These are phyloP conservation scores for Nasonovia ribisnigri DNA, from an alignment of 2,888 invertebrate genomes.

Conservation along the genomic window DNA sequence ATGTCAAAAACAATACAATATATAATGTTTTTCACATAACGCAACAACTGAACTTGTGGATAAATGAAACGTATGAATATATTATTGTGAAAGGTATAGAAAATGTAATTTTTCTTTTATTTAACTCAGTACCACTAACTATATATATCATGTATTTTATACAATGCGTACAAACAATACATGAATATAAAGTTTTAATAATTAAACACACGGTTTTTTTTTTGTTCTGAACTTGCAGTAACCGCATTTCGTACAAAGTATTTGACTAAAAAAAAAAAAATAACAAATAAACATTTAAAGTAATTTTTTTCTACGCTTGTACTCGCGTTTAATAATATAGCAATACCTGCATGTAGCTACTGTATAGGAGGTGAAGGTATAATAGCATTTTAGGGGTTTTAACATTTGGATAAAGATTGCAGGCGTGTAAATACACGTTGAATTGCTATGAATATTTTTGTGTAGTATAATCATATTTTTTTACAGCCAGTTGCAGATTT, in stretches of 20 bases:
- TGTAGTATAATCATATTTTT: neutral
- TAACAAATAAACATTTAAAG: neutral
- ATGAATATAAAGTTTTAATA: neutral
- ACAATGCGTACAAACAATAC: neutral
- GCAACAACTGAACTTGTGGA: neutral
- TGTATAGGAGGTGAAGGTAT: neutral
- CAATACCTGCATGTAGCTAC: neutral
- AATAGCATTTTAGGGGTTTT: slow-evolving; percentile 1
- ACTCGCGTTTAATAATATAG: neutral
- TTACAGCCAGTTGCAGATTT: neutral
- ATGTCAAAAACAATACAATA: slow-evolving; percentile 25
- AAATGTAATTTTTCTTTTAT: neutral
- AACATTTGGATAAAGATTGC: slow-evolving; percentile 6
- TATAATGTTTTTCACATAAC: neutral
- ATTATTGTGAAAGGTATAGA: neutral
- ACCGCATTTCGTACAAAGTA: neutral
- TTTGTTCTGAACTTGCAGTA: neutral
- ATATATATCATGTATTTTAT: neutral
- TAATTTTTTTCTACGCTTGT: neutral
- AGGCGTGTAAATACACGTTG: neutral
- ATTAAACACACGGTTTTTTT: neutral
- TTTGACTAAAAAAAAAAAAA: neutral
- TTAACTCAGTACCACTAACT: neutral
- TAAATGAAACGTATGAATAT: slow-evolving; percentile 11
- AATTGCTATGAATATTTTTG: neutral